Percentiles rank a stretch among this genome's conserved stretches.
phyloP scores from a whole-genome alignment of 2,113 vertebrate genomes.

The Barnardius zonarius region DNA sequence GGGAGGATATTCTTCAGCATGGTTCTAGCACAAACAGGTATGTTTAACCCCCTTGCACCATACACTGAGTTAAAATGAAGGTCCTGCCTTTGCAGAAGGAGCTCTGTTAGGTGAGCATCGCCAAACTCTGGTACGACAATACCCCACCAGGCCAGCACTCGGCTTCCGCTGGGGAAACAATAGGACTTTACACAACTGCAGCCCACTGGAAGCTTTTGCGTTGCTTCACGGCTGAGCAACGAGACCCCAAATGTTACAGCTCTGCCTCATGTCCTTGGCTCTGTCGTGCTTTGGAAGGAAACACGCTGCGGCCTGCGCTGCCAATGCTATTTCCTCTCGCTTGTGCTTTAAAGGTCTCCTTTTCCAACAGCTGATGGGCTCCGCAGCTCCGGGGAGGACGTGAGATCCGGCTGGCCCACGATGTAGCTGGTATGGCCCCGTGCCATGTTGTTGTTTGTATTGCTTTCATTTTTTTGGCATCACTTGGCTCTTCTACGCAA shows the following conservation, averaged over 20 bases:
- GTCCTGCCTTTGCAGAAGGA: background rate
- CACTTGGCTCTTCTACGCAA: constrained; percentile 49
- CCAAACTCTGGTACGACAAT: constrained; percentile 6
- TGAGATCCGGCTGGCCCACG: constrained; percentile 65
- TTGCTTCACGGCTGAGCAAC: background rate
- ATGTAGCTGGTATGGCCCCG: constrained; percentile 27
- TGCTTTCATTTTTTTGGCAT: constrained; percentile 59
- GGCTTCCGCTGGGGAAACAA: background rate
- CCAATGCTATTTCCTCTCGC: constrained; percentile 53
- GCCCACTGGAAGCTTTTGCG: constrained; percentile 23
- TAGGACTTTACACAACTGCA: constrained; percentile 33
- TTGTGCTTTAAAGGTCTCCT: constrained; percentile 52
- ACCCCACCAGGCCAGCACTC: background rate
- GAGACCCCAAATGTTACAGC: constrained; percentile 38
- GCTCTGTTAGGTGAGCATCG: background rate
- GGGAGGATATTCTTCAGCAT: background rate
- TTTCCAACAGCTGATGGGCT: constrained; percentile 61
- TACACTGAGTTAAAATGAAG: background rate
- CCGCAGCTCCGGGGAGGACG: constrained; percentile 41
- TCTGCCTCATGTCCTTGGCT: constrained; percentile 59
- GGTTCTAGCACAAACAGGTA: background rate
- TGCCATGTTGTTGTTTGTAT: constrained; percentile 68
- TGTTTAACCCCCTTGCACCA: background rate
- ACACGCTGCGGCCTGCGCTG: background rate
- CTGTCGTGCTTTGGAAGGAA: constrained; percentile 42